phyloP scores from a whole-genome alignment of 2,888 invertebrate genomes.

The Phragmatobia fuliginosa region DNA sequence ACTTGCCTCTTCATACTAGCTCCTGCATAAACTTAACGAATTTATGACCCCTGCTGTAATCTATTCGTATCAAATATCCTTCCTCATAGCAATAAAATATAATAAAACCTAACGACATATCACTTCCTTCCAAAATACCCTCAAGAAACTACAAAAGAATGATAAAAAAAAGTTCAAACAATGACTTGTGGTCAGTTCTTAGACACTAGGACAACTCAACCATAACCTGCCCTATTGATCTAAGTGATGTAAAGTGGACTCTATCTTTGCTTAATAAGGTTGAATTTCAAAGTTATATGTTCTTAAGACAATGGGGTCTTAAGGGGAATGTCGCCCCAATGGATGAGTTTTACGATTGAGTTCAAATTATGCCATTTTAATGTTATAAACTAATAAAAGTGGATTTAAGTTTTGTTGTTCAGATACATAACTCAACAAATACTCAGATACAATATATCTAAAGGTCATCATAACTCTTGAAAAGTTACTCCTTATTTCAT shows the following conservation, averaged over 20 bases:
- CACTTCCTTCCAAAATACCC: conserved; percentile 70
- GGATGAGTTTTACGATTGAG: conserved; percentile 19
- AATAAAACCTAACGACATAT: conserved; percentile 76
- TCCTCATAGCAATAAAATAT: conserved; percentile 68
- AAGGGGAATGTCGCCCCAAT: neutral
- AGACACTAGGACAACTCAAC: conserved; percentile 51
- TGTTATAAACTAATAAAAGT: neutral
- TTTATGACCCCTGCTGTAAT: conserved; percentile 23
- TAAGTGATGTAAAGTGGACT: conserved; percentile 20
- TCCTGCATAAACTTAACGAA: neutral
- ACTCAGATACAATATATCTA: neutral
- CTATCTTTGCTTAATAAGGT: conserved; percentile 2
- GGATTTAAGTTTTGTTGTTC: neutral
- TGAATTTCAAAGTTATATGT: conserved; percentile 3
- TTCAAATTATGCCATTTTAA: conserved; percentile 39
- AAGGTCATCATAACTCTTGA: too few relatives aligned
- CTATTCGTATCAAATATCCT: conserved; percentile 40
- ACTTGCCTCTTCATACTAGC: neutral
- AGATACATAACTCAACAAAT: neutral
- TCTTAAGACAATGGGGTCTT: conserved; percentile 9
- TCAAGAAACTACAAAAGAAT: conserved; percentile 19
- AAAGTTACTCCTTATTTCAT: too few relatives aligned
- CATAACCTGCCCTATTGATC: conserved; percentile 50
- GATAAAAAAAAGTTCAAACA: conserved; percentile 71
- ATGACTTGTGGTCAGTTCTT: conserved; percentile 60